Conservation (phyloP, 2,888 invertebrate genomes). For the Cylindroiulus punctatus region DNA sequence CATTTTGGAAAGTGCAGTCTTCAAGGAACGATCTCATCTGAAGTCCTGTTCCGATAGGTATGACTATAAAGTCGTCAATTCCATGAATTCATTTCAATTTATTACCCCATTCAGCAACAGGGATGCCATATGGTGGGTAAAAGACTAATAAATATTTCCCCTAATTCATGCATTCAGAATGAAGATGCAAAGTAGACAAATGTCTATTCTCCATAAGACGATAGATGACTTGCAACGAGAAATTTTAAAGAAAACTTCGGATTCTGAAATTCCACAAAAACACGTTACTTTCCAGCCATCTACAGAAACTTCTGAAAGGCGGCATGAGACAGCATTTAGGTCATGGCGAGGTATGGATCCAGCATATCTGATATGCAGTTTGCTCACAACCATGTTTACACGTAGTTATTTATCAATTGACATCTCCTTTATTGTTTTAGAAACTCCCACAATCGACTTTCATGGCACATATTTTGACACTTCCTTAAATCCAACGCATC, state of each 20-base stretch:
- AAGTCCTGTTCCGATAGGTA: neutral
- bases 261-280: neutral
- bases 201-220: neutral
- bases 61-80: neutral
- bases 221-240: neutral
- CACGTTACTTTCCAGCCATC: neutral
- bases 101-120: too few species aligned
- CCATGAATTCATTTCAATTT: neutral
- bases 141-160: neutral
- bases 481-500: constrained; percentile 20
- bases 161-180: neutral
- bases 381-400: too few species aligned
- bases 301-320: neutral
- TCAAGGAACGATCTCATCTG: neutral
- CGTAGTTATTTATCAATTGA: neutral
- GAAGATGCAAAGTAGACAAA: neutral
- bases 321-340: neutral
- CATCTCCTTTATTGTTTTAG: neutral
- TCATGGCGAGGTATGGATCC: neutral
- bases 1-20: neutral
- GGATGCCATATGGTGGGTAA: too few species aligned
- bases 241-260: neutral
- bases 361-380: too few species aligned
- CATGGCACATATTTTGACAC: constrained; percentile 38
- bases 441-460: neutral